Evolutionary conservation across 1,140 invertebrate genomes (phyloP), one percentile per base, ranked within the genome.

Genomic region (Apis dorsata): DNA sequence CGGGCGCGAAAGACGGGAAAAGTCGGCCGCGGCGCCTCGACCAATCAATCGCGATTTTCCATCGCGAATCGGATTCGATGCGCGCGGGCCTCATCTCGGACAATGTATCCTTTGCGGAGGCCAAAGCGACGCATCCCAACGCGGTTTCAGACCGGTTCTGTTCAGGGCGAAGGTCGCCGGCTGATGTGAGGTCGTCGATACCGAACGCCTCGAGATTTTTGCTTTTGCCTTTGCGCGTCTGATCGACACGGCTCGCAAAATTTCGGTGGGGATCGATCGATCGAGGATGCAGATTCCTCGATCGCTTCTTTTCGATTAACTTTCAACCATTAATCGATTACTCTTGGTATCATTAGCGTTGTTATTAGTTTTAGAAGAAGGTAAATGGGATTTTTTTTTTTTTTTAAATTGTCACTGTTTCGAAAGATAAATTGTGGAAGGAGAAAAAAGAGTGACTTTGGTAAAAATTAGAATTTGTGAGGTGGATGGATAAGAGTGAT

Each of bases 81-180:
- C 70, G 28, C 55, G 53, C 11, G n/a, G 49, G 12, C 21, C 70
- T 5, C 19, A 24, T 44, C 34, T 44, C 49, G 62, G 21, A 75
- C 73, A 49, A 28, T 65, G 74, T 34, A 53, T 12, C 60, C 51
- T 21, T 12, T 19, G 13, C 34, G 19, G 44, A 69, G 19, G 19
- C 17, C 72, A 63, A 69, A 73, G 80, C 72, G 80, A 68, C 73
- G 73, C 80, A 65, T 77, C 65, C 34, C 63, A 44, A 69, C 73
- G 65, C 65, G 34, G 34, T 60, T 17, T 44, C 1, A 57, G 73
- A 85, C 81, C 72, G 78, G 72, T 82, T 84, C 69, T 72, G 69
- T 79, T 79, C 82, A 79, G 82, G 77, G 82, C 82, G 82, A 79
- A 84, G 82, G 82, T 84, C 77, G 70, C 74, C 77, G 76, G 17